Evolutionary conservation across 2,113 vertebrate species (phyloP), one percentile per base, ranked within the genome.

Genomic region (Acanthochromis polyacanthus): DNA sequence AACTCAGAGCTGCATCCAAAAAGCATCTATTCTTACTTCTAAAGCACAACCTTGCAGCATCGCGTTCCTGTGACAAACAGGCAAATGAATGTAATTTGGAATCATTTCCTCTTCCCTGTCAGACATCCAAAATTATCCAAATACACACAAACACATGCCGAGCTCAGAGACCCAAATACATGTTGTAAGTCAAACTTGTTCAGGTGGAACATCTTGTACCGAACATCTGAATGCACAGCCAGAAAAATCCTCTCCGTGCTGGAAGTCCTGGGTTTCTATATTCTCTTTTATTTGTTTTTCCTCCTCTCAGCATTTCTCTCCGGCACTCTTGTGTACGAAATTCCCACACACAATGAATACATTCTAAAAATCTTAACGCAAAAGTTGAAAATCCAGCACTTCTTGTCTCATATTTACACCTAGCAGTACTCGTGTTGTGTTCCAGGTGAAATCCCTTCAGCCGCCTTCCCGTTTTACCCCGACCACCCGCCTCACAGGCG

Each of bases 381-480:
- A 62, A 45, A 40, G 36, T 28, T 62, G 8, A 10, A 45, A 20
- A 55, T 63, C 25, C 48, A 43, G 32, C 22, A 25, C 16, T 25
- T 60, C n/a, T 51, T 1, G 6, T 19, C 16, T 51, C 48, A 7
- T n/a, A 20, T 36, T 8, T n/a, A 10, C 19, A 17, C 48, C 3
- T 9, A 2, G 48, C 48, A 1, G 8, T n/a, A 20, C 48, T 36
- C 1, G 14, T 55, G 57, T 59, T 30, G 19, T 25, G 17, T 38
- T 38, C 22, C n/a, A 32, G 50, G 53, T 75, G 38, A n/a, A 55
- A 65, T 63, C n/a, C 17, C n/a, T 67, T 9, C 11, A 1, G 17
- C 51, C 56, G 46, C 57, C 62, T 63, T 51, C 22, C 0, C 11
- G 32, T 62, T 57, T 80, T 53, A 67, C 52, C 45, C 28, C 16